Conservation (phyloP, 2,888 invertebrate genomes). For the Orthosia incerta region DNA sequence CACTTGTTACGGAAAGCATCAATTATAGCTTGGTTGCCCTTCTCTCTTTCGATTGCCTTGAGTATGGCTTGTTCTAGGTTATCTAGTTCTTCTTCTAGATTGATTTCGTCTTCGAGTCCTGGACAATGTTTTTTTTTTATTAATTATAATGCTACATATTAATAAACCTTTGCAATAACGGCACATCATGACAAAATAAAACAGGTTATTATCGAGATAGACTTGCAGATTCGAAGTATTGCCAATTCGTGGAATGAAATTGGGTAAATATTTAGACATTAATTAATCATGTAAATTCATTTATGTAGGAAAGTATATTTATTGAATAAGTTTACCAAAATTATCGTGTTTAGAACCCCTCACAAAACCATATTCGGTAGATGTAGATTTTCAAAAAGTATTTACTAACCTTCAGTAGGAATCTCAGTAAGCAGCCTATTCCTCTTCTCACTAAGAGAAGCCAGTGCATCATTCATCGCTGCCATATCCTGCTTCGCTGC, state of each 20-base stretch:
- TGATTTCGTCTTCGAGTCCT: constrained; percentile 92
- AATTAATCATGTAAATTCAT: no score
- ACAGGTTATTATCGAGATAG: background rate
- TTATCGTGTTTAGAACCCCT: no score
- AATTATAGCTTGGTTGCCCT: constrained; percentile 94
- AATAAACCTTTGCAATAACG: background rate
- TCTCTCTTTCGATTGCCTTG: constrained; percentile 94
- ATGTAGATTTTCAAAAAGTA: background rate
- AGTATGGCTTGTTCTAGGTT: constrained; percentile 93
- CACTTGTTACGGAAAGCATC: constrained; percentile 94
- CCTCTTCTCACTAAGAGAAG: constrained; percentile 94
- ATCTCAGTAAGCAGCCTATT: constrained; percentile 94
- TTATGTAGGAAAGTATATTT: no score
- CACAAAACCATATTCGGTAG: background rate
- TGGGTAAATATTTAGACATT: no score
- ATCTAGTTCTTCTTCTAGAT: constrained; percentile 93
- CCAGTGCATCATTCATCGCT: constrained; percentile 95
- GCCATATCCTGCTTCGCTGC: constrained; percentile 96
- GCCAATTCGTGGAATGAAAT: no score
- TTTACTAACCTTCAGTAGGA: constrained; percentile 91
- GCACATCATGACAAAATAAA: background rate
- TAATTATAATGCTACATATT: background rate
- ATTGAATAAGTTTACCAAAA: no score
- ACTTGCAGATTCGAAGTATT: background rate
- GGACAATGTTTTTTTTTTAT: background rate